These are phyloP conservation scores for Amphimallon solstitiale DNA, from an alignment of 2,888 invertebrate species.

Conservation along the genomic window DNA sequence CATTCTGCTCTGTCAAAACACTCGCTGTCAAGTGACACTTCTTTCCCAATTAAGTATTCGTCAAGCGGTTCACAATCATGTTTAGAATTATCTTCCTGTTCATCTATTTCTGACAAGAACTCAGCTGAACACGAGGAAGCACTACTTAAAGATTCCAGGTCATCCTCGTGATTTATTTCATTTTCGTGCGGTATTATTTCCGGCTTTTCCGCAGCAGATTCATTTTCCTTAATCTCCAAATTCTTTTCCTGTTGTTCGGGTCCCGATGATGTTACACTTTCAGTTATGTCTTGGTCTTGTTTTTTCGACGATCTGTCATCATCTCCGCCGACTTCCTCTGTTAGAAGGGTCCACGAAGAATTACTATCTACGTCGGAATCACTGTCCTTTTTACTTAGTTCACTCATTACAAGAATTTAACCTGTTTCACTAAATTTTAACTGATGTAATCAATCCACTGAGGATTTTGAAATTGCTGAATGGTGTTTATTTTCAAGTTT, in stretches of 20 bases:
- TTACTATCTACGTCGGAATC: slow-evolving; percentile 53
- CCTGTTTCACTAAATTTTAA: slow-evolving; percentile 23
- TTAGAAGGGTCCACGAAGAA: slow-evolving; percentile 56
- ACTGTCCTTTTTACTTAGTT: slow-evolving; percentile 44
- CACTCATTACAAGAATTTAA: slow-evolving; percentile 45
- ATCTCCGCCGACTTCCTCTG: slow-evolving; percentile 33
- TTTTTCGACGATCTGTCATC: slow-evolving; percentile 16
- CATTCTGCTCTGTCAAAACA: slow-evolving; percentile 37
- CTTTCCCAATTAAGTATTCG: slow-evolving; percentile 47
- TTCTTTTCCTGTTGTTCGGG: slow-evolving; percentile 1
- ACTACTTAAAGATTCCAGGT: slow-evolving; percentile 31
- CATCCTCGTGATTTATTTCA: slow-evolving; percentile 13
- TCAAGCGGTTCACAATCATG: slow-evolving; percentile 48
- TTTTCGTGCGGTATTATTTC: not conserved
- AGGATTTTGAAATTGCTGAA: slow-evolving; percentile 42
- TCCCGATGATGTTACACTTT: not conserved
- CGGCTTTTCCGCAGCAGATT: not conserved
- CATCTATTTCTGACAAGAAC: slow-evolving; percentile 12
- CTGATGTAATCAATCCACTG: slow-evolving; percentile 39
- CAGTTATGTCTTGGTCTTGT: not conserved
- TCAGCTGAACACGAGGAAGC: slow-evolving; percentile 11
- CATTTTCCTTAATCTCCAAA: not conserved
- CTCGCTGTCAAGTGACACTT: slow-evolving; percentile 46
- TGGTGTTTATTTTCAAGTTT: slow-evolving; percentile 38
- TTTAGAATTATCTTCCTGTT: slow-evolving; percentile 1